phyloP scores from a whole-genome alignment of 2,888 invertebrate species.

The Rambutsinella grinnellia region DNA sequence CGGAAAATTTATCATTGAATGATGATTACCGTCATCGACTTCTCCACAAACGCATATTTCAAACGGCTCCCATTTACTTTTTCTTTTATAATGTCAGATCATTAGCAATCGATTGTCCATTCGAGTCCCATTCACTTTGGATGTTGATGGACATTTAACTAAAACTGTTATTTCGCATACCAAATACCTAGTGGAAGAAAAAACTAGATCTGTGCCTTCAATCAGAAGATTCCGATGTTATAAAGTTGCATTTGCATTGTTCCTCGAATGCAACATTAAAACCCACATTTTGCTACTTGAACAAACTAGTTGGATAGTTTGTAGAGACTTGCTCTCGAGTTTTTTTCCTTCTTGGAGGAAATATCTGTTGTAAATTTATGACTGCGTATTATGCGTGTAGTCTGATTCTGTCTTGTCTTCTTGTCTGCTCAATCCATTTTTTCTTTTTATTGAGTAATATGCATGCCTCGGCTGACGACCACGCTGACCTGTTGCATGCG shows the following conservation, averaged over 20 bases:
- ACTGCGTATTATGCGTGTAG: conserved; percentile 5
- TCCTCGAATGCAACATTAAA: too few species aligned
- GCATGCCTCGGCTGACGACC: conserved; percentile 41
- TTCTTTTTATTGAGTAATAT: conserved; percentile 28
- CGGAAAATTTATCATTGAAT: conserved; percentile 2
- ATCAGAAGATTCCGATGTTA: neutral
- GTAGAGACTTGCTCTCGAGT: too few species aligned
- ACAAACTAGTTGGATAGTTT: neutral
- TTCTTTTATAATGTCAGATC: conserved; percentile 1
- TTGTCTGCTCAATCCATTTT: conserved; percentile 16
- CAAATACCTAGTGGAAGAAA: neutral
- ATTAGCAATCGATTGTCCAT: conserved; percentile 9
- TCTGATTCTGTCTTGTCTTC: neutral
- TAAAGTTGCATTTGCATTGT: neutral
- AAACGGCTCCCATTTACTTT: neutral
- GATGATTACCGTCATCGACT: neutral
- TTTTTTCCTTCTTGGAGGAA: neutral
- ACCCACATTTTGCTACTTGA: too few species aligned
- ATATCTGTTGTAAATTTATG: conserved; percentile 16
- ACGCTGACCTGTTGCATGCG: conserved; percentile 37
- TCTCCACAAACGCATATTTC: neutral
- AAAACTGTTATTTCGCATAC: neutral
- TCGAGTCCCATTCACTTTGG: neutral
- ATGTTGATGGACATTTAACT: neutral
- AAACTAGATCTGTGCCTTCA: conserved; percentile 5